These are phyloP conservation scores for Antechinus stuartii DNA, from an alignment of 2,113 vertebrate species.

Conservation along the genomic window DNA sequence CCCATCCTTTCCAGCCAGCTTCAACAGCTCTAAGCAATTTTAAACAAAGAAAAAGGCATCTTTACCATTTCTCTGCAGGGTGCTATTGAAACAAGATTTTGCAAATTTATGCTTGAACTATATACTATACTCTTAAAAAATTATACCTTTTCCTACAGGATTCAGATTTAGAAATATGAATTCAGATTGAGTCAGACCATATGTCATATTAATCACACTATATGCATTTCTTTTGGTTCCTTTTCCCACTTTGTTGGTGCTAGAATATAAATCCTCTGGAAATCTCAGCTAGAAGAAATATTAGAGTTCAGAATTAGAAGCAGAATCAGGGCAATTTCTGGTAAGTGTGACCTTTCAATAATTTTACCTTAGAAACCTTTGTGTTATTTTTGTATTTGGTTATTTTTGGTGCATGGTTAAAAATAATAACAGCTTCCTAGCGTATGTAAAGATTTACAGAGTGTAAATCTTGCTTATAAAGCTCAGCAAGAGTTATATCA, in stretches of 20 bases:
- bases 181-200: background rate
- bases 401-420: background rate
- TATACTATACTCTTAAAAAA: background rate
- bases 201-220: background rate
- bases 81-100: conserved; percentile 3
- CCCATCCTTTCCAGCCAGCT: background rate
- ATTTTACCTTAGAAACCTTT: background rate
- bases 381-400: background rate
- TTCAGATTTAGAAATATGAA: background rate
- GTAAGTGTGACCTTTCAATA: background rate
- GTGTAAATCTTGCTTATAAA: background rate
- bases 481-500: background rate
- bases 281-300: conserved; percentile 14
- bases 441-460: background rate
- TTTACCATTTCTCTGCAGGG: background rate
- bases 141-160: background rate
- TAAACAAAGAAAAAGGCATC: background rate
- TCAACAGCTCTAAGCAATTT: background rate
- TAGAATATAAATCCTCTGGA: background rate
- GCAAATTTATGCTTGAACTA: background rate
- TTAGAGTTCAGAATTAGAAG: conserved; percentile 11
- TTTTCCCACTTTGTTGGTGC: conserved; percentile 1
- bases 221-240: background rate
- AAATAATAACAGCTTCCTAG: background rate
- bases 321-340: conserved; percentile 7